Base-by-base conservation (phyloP, 1,140 invertebrate species). In the Apolygus lucorum region DNA sequence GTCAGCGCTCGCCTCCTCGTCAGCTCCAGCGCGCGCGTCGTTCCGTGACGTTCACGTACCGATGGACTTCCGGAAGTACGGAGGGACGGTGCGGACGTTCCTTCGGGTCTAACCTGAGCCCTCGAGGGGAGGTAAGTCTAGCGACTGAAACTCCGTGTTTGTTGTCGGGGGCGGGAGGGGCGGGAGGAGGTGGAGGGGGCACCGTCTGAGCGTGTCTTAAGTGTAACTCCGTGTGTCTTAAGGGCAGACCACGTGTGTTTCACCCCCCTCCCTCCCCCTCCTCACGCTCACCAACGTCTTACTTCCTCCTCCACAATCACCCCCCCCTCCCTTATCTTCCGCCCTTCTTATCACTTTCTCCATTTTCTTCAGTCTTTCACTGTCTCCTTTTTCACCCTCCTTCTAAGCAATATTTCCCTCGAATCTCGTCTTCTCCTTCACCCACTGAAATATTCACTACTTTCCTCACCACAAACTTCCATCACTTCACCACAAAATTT, bases 141-240 rank as follows among this genome's bases (percentile, higher is more conserved):
- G 54, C 22, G 34, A 17, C 4, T 42, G 17, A 4, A 42, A 42
- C 34, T 42, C 34, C 17, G 4, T 42, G 62, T 27, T 63, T 63
- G 62, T 63, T 63, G 52, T 63, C 27, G 62, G 62, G 62, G 62
- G 21, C 4, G 34, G 17, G 34, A 42, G 34, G 34, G 34, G 34
- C 34, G 34, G 34, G n/a, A n/a, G 34, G 22, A 27, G 62, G 2
- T 2, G 26, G n/a, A 42, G 27, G 64, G 27, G 63, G 24, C 8
- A 27, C 63, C 2, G 21, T 25, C 2, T 25, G 22, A 22, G 4
- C 22, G 17, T 63, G 62, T 66, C 64, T 66, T 66, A 66, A 66
- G 27, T 66, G 64, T 66, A 66, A 66, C 64, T 66, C 29, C 64
- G 64, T 66, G 64, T 66, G 64, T 66, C 64, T 66, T 66, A 64